Base-by-base conservation (phyloP, 2,888 invertebrate genomes). In the Atherix ibis region DNA sequence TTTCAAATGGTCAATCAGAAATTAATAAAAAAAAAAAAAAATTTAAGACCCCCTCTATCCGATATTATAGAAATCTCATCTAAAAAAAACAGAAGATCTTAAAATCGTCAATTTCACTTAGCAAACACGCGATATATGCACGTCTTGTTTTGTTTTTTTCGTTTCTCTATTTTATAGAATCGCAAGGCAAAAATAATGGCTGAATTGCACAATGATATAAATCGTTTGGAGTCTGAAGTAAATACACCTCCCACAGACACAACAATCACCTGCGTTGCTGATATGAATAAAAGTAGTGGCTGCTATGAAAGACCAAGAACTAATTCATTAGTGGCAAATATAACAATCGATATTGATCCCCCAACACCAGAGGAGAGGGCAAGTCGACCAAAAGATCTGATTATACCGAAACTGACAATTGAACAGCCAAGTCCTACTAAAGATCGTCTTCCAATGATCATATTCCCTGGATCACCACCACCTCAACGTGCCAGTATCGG, bases 361-460 rank as follows among this genome's bases (percentile, higher is more conserved):
- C 51, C 52, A 18, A 50, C 50, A 15, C 52, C 50, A 2, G 50
- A 49, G 13, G 51, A 53, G 33, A 49, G 49, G 38, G 41, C 47
- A 18, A 43, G 44, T 22, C 42, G 50, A 35, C 67, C 68, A 14
- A 67, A 68, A 1, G 56, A 60, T 24, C 56, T 76, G 14, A 58
- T 70, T 18, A 76, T 78, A 32, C 79, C 79, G 2, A 65, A 70
- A 10, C 55, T 79, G 16, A 71, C 67, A 2, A 66, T 80, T 35
- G 71, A 78, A 56, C 68, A 76, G 30, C 72, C 78, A 1, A 77
- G 77, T 3, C 78, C 79, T 12, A 76, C 76, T 2, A 48, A 17
- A 3, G 66, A 69, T 5, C 55, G 55, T 19, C 46, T 58, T 14
- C 63, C 65, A 4, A 52, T 62, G 32, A 50, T 62, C 4, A 51